Conservation (phyloP, 2,888 invertebrate species). For the Chrysomela aeneicollis region DNA sequence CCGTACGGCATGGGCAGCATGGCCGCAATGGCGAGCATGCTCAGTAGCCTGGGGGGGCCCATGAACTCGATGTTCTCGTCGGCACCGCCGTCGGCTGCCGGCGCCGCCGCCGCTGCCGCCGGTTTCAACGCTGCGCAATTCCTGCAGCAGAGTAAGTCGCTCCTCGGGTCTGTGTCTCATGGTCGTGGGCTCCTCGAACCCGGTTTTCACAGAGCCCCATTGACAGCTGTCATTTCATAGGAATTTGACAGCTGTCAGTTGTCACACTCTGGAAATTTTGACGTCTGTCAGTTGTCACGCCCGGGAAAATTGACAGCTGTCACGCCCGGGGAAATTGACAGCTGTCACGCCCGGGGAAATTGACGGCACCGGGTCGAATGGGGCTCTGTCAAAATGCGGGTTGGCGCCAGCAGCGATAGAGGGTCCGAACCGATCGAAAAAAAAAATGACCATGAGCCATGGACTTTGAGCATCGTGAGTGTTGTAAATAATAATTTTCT, state of each 20-base stretch:
- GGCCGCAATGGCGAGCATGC: conserved; percentile 63
- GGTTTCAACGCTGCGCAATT: conserved; percentile 80
- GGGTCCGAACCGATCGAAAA: not conserved
- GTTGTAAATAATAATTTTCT: conserved; percentile 32
- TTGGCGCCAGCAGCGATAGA: too few species aligned
- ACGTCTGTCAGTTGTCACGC: too few species aligned
- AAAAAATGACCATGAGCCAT: not conserved
- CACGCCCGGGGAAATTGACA: too few species aligned
- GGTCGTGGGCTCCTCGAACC: not conserved
- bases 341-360: too few species aligned
- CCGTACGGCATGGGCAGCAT: conserved; percentile 60
- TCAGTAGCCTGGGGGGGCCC: conserved; percentile 60
- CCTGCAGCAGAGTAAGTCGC: conserved; percentile 84
- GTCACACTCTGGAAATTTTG: too few species aligned
- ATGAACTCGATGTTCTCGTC: conserved; percentile 54
- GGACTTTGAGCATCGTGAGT: conserved; percentile 40
- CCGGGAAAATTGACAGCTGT: too few species aligned
- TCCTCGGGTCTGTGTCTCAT: not conserved
- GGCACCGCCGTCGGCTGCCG: conserved; percentile 45
- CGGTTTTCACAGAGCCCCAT: too few species aligned
- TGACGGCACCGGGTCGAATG: too few species aligned
- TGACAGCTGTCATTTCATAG: too few species aligned
- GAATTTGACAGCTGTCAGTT: too few species aligned
- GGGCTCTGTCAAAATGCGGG: too few species aligned
- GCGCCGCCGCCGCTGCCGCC: conserved; percentile 55